phyloP scores from a whole-genome alignment of 2,888 invertebrate species.

The Scaeva pyrastri region DNA sequence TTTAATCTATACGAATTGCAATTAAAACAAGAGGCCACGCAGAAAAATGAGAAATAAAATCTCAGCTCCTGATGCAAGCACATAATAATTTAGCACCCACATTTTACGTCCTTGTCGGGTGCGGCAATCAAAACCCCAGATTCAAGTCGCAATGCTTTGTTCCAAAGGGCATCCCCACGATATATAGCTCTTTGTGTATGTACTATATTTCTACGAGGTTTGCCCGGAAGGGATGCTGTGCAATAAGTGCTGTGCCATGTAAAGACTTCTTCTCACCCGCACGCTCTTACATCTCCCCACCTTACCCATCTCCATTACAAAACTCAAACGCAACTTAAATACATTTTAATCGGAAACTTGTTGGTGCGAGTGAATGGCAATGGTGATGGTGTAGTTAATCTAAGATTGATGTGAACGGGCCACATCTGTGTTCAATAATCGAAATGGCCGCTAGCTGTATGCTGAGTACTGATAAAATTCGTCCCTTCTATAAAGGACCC shows the following conservation, averaged over 20 bases:
- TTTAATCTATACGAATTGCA: constrained; percentile 28
- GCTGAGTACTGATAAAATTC: constrained; percentile 66
- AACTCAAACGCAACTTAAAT: constrained; percentile 62
- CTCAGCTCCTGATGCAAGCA: constrained; percentile 21
- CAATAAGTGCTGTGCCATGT: constrained; percentile 73
- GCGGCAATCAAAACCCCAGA: constrained; percentile 33
- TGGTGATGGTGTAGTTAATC: constrained; percentile 71
- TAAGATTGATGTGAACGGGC: constrained; percentile 75
- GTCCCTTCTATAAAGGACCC: constrained; percentile 36
- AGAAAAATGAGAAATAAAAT: constrained; percentile 5
- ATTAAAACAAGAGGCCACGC: constrained; percentile 30
- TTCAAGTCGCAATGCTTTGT: constrained; percentile 54
- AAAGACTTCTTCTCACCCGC: constrained; percentile 36
- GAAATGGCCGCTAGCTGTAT: constrained; percentile 73
- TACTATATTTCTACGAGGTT: neutral
- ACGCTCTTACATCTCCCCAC: too few relatives aligned
- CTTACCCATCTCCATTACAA: neutral
- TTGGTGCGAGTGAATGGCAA: constrained; percentile 20
- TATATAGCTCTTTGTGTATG: neutral
- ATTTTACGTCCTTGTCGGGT: neutral
- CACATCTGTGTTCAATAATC: constrained; percentile 76
- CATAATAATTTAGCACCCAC: constrained; percentile 24
- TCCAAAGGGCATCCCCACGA: neutral
- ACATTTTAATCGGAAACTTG: constrained; percentile 74
- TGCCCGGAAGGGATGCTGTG: constrained; percentile 55